phyloP scores from a whole-genome alignment of 2,888 invertebrate species.

The Formica aserva region DNA sequence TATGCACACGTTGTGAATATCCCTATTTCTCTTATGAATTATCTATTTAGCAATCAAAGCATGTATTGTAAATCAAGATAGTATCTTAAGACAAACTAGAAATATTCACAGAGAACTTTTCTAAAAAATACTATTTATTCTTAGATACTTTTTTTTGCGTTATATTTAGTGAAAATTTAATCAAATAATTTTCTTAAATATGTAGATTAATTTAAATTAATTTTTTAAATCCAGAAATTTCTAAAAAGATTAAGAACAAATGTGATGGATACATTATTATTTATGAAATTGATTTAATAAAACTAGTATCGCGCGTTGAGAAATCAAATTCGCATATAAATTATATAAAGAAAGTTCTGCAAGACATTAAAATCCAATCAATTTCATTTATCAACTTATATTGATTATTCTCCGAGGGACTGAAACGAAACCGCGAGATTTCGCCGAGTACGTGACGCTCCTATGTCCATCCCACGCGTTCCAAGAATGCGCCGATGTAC shows the following conservation, averaged over 20 bases:
- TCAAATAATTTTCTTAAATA: conserved; percentile 12
- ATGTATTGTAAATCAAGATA: neutral
- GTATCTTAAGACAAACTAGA: neutral
- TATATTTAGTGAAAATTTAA: neutral
- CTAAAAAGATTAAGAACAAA: neutral
- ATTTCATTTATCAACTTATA: conserved; percentile 49
- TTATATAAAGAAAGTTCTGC: conserved; percentile 36
- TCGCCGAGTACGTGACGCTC: conserved; percentile 43
- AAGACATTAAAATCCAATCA: conserved; percentile 49
- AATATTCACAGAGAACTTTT: neutral
- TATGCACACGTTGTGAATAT: neutral
- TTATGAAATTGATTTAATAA: conserved; percentile 40
- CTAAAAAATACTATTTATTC: neutral
- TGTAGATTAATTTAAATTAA: conserved; percentile 13
- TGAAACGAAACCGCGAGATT: conserved; percentile 44
- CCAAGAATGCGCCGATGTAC: conserved; percentile 45
- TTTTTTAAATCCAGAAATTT: neutral
- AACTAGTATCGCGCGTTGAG: conserved; percentile 13
- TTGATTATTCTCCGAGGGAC: conserved; percentile 43
- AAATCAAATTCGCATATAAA: conserved; percentile 28
- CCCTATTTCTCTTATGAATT: neutral
- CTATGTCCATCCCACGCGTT: conserved; percentile 46
- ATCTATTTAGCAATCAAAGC: neutral
- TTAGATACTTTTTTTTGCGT: neutral
- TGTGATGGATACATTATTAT: conserved; percentile 7